These are phyloP conservation scores for Elephantulus edwardii DNA, from an alignment of 2,113 vertebrate genomes.

Conservation along the genomic window DNA sequence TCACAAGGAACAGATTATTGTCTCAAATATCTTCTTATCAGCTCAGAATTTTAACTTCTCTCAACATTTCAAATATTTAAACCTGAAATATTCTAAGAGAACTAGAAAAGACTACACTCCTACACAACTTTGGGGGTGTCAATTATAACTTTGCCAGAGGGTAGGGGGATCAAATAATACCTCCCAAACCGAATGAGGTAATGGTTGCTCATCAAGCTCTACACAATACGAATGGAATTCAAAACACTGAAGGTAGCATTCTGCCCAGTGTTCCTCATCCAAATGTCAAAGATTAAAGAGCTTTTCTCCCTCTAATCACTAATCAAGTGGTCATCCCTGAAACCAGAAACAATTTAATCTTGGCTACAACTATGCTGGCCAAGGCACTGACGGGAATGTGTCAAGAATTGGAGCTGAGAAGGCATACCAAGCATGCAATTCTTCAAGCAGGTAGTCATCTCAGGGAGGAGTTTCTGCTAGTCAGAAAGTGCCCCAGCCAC, in stretches of 20 bases:
- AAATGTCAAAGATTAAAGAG: constrained; percentile 73
- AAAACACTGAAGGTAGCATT: constrained; percentile 12
- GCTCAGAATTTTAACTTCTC: not conserved
- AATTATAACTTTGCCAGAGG: constrained; percentile 46
- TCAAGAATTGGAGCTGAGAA: not conserved
- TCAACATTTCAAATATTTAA: constrained; percentile 16
- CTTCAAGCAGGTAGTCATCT: constrained; percentile 55
- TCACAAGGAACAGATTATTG: constrained; percentile 1
- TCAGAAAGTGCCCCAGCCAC: constrained; percentile 32
- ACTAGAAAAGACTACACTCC: not conserved
- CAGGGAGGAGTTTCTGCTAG: constrained; percentile 58
- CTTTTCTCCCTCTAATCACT: constrained; percentile 51
- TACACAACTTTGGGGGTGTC: constrained; percentile 8
- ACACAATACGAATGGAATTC: constrained; percentile 37
- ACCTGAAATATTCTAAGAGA: not conserved
- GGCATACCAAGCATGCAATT: constrained; percentile 48
- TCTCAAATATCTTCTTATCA: constrained; percentile 16
- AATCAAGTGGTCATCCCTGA: constrained; percentile 55
- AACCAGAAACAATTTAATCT: not conserved
- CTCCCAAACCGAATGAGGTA: constrained; percentile 23
- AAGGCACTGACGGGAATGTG: constrained; percentile 17
- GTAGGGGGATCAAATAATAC: constrained; percentile 2
- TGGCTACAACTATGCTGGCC: not conserved
- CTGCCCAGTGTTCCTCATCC: constrained; percentile 45
- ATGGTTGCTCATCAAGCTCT: constrained; percentile 58